These are phyloP conservation scores for Gryllus longicercus DNA, from an alignment of 2,888 invertebrate genomes.

Conservation along the genomic window DNA sequence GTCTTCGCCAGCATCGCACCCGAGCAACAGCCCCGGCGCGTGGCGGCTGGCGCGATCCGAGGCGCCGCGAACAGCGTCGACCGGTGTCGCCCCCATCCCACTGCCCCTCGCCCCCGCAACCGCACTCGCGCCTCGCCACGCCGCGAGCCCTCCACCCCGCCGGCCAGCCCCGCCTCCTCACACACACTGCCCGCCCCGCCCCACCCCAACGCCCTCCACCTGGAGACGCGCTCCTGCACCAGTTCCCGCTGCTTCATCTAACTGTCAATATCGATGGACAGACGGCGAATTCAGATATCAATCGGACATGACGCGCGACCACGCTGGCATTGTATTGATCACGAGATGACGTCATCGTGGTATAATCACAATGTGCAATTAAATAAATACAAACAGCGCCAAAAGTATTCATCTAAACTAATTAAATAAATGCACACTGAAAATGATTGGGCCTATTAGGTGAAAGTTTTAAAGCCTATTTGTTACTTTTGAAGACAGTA, in stretches of 20 bases:
- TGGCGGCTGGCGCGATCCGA: too few species aligned
- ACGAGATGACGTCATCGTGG: background rate
- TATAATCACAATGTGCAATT: background rate
- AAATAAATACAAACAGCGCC: slow-evolving; percentile 22
- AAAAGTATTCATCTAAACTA: slow-evolving; percentile 26
- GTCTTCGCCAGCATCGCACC: too few species aligned
- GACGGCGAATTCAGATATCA: slow-evolving; percentile 17
- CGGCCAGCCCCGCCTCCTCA: too few species aligned
- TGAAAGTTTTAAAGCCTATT: background rate
- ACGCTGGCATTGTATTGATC: background rate
- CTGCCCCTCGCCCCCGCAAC: too few species aligned
- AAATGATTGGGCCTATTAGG: slow-evolving; percentile 25
- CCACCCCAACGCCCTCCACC: background rate
- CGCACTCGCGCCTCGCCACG: too few species aligned
- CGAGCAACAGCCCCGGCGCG: too few species aligned
- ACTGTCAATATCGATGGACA: background rate
- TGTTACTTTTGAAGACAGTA: slow-evolving; percentile 7
- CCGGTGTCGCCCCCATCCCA: too few species aligned
- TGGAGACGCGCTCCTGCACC: background rate
- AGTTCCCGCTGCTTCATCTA: background rate
- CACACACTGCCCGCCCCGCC: too few species aligned
- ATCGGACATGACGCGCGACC: background rate
- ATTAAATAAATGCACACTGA: slow-evolving; percentile 28
- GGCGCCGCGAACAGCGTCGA: too few species aligned
- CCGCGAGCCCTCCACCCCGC: too few species aligned